Conservation (phyloP, 2,113 vertebrate genomes). For the Drymodes brunneopygia region DNA sequence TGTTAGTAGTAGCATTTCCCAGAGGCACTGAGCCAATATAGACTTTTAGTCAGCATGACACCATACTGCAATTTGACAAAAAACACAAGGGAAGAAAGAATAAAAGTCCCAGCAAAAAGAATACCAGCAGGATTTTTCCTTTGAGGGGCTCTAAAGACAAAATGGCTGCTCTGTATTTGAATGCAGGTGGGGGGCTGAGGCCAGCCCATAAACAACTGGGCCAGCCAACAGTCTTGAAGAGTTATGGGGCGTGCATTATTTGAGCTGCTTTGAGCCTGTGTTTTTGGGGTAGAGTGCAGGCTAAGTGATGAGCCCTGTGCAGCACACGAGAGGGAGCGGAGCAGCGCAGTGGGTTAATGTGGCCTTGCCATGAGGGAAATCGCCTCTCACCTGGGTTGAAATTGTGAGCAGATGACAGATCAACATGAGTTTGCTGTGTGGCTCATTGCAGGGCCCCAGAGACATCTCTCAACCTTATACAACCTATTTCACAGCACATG, state of each 20-base stretch:
- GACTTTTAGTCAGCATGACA: neutral
- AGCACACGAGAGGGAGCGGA: accelerated
- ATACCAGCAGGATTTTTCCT: neutral
- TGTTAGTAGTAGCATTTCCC: neutral
- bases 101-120: neutral
- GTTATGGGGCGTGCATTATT: neutral
- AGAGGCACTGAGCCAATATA: neutral
- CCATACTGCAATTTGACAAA: neutral
- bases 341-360: neutral
- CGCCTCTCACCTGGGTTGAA: neutral
- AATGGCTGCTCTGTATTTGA: neutral
- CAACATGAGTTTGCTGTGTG: neutral
- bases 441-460: neutral
- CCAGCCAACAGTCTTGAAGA: neutral
- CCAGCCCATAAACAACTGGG: neutral
- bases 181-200: neutral
- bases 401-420: constrained; percentile 35
- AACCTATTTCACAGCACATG: neutral
- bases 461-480: neutral
- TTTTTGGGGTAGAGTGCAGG: neutral
- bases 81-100: neutral
- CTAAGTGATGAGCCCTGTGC: neutral
- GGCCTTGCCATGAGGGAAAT: neutral
- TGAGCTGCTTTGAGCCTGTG: neutral
- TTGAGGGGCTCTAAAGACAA: neutral